A percentile compares a stretch with the other conserved stretches of the same genome.
phyloP scores from a whole-genome alignment of 2,797 vertebrate genomes.

The Tinamus major region DNA sequence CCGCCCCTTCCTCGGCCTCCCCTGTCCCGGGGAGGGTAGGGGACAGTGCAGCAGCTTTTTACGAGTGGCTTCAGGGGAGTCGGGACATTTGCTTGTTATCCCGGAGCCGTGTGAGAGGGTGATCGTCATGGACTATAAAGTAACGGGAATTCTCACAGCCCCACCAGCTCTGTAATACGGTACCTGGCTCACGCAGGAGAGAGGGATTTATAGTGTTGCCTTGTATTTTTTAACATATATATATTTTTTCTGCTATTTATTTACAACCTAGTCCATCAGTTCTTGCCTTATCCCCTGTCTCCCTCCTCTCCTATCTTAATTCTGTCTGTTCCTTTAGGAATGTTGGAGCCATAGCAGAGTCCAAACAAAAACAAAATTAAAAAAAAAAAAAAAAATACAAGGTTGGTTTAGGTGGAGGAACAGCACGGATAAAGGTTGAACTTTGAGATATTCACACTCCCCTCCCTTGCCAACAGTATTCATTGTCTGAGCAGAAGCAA shows the following conservation, averaged over 20 bases:
- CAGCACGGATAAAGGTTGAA: background rate
- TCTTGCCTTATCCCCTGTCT: conserved; percentile 13
- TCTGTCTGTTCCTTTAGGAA: background rate
- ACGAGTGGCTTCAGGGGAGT: conserved; percentile 53
- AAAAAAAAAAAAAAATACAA: background rate
- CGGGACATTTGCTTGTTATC: conserved; percentile 60
- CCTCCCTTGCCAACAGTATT: background rate
- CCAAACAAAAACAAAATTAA: background rate
- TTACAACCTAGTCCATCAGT: conserved; percentile 22
- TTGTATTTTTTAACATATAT: conserved; percentile 64
- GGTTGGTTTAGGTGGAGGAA: background rate
- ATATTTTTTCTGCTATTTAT: conserved; percentile 44
- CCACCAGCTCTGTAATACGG: conserved; percentile 55
- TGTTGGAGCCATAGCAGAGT: background rate
- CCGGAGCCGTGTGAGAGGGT: conserved; percentile 45
- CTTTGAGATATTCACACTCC: background rate
- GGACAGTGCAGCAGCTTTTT: conserved; percentile 34
- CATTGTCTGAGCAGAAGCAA: background rate
- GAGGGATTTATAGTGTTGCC: conserved; percentile 53
- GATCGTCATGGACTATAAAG: conserved; percentile 64
- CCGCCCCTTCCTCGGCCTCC: background rate
- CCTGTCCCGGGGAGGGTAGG: background rate
- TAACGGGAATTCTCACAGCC: conserved; percentile 57
- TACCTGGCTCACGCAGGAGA: conserved; percentile 30
- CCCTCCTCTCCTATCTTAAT: background rate